Evolutionary conservation across 2,888 invertebrate species (phyloP), one percentile per base, ranked within the genome.

Genomic region (Rhaphigaster nebulosa): DNA sequence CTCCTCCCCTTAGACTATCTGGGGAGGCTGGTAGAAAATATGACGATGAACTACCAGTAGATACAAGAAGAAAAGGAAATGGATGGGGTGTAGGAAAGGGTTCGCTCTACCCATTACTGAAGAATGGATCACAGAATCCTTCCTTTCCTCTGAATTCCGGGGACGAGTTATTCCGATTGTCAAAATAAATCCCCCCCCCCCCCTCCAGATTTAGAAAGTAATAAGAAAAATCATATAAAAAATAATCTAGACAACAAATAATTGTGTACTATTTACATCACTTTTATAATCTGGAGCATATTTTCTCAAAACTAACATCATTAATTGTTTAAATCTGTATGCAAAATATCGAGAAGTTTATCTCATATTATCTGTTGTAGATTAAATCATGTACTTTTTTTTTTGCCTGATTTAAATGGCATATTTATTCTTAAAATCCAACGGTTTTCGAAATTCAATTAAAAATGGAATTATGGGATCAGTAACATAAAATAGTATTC

Each of bases 1-100:
- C 29, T 13, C 65, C 65, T 13, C 65, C 29, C 29, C 29, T 29
- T 65, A n/a, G 60, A 60, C 26, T 26, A 60, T 60, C 26, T n/a
- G 65, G 13, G 13, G 13, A 29, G 1, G 13, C 65, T 65, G 29
- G 65, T 29, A 29, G 65, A 65, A 65, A 65, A 65, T 65, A 65
- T 65, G 65, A 65, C 29, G 65, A 65, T 29, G 65, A 65, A 65
- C 65, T 65, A 65, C 13, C 15, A 65, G 65, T 3, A 65, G 65
- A 65, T 65, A 65, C 65, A 65, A 65, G 65, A 65, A 65, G 65
- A 65, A 65, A 65, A 65, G 65, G 65, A 65, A 65, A 65, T 65
- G 15, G 65, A 65, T 65, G 65, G 65, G 29, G 65, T 29, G 13
- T 29, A 29, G 29, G 65, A 65, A 65, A 65, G 29, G 65, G 65